These are phyloP conservation scores for Odontocolon sp. DNA, from an alignment of 2,888 invertebrate species.

Conservation along the genomic window DNA sequence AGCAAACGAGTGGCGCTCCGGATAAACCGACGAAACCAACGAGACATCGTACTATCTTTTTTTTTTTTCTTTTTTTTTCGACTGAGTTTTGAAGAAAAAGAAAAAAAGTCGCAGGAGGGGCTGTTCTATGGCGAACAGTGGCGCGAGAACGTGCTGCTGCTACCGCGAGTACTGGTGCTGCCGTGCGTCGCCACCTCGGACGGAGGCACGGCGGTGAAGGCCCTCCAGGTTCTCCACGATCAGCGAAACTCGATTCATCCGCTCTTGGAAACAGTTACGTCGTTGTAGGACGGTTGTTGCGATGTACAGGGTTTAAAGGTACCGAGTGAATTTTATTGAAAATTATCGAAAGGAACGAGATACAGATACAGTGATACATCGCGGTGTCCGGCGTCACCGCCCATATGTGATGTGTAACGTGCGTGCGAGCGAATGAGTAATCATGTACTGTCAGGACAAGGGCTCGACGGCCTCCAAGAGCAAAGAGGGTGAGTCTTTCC, in stretches of 20 bases:
- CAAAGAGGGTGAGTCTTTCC: constrained; percentile 77
- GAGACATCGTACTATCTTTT: not conserved
- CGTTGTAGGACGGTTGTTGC: no score
- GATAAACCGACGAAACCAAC: not conserved
- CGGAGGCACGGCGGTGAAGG: constrained; percentile 66
- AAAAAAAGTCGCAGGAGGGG: constrained; percentile 54
- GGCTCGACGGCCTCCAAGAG: constrained; percentile 77
- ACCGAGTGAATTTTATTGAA: not conserved
- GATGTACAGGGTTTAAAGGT: no score
- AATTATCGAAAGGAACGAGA: not conserved
- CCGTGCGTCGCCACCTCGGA: constrained; percentile 64
- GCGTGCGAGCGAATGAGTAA: constrained; percentile 76
- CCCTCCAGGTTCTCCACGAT: constrained; percentile 31
- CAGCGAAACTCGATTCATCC: constrained; percentile 37
- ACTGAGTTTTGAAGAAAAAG: constrained; percentile 14
- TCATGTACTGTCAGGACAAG: constrained; percentile 80
- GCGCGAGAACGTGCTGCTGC: constrained; percentile 53
- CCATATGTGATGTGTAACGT: constrained; percentile 75
- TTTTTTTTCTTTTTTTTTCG: not conserved
- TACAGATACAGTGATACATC: constrained; percentile 11
- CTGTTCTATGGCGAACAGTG: constrained; percentile 58
- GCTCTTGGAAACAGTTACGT: no score
- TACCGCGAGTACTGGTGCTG: constrained; percentile 50
- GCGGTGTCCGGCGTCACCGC: constrained; percentile 65
- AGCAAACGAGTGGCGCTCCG: not conserved